These are phyloP conservation scores for Grallaria varia DNA, from an alignment of 2,113 vertebrate genomes.

Conservation along the genomic window DNA sequence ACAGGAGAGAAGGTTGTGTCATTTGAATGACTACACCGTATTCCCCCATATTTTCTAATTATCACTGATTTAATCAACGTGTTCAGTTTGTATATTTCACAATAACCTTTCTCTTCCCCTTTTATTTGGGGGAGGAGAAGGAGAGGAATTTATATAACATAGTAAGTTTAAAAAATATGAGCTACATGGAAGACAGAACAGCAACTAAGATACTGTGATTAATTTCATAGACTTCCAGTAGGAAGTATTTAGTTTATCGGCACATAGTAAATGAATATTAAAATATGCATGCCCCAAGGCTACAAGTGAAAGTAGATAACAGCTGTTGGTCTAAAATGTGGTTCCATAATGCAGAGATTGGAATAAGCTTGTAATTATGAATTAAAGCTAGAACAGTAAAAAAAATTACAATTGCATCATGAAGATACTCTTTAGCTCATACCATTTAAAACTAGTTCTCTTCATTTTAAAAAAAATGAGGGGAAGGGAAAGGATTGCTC, in stretches of 20 bases:
- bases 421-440: conserved; percentile 45
- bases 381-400: conserved; percentile 72
- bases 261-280: conserved; percentile 82
- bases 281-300: conserved; percentile 79
- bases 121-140: conserved; percentile 21
- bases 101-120: conserved; percentile 45
- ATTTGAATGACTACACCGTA: conserved; percentile 27
- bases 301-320: conserved; percentile 75
- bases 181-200: conserved; percentile 76
- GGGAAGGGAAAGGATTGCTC: not conserved
- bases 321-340: conserved; percentile 82
- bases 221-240: conserved; percentile 80
- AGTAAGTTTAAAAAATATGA: conserved; percentile 59
- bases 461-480: conserved; percentile 28
- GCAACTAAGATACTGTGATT: conserved; percentile 80
- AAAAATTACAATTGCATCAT: conserved; percentile 53
- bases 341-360: conserved; percentile 74
- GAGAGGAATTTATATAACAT: not conserved
- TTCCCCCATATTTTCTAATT: conserved; percentile 46
- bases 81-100: conserved; percentile 15
- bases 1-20: conserved; percentile 32
- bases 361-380: conserved; percentile 83
- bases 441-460: conserved; percentile 54
- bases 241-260: conserved; percentile 81
- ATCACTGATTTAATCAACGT: conserved; percentile 39